phyloP scores from a whole-genome alignment of 2,888 invertebrate genomes.

The Zele albiditarsus region DNA sequence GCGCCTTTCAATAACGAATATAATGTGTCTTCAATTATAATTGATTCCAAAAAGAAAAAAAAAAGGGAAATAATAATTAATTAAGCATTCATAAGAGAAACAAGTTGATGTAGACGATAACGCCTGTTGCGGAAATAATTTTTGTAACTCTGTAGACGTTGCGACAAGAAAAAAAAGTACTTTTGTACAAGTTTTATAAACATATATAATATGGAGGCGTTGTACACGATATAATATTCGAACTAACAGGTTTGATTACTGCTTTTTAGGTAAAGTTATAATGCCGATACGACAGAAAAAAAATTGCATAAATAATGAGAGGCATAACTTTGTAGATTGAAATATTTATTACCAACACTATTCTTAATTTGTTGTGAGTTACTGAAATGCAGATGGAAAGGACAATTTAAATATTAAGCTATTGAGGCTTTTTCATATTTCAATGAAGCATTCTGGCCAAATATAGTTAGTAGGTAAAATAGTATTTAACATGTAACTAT shows the following conservation, averaged over 20 bases:
- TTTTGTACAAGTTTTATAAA: constrained; percentile 54
- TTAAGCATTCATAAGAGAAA: neutral
- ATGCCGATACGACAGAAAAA: neutral
- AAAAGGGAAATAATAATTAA: neutral
- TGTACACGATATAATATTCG: neutral
- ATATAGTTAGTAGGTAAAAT: neutral
- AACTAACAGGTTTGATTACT: constrained; percentile 10
- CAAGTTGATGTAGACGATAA: neutral
- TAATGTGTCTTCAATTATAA: neutral
- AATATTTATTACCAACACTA: neutral
- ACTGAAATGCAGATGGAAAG: neutral
- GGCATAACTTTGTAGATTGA: neutral
- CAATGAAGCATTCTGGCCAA: neutral
- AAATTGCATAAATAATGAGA: neutral
- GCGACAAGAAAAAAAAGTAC: constrained; percentile 25
- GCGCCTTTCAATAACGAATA: neutral
- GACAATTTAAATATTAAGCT: neutral
- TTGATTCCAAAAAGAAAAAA: neutral
- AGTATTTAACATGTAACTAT: constrained; percentile 26
- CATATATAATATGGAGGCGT: constrained; percentile 41
- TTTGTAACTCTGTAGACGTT: constrained; percentile 7
- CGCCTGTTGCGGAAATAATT: neutral
- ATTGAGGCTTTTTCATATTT: neutral
- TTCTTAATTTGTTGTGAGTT: neutral
- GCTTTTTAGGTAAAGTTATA: neutral